Conservation (phyloP, 2,113 vertebrate genomes). For the Oreocharis arfaki region DNA sequence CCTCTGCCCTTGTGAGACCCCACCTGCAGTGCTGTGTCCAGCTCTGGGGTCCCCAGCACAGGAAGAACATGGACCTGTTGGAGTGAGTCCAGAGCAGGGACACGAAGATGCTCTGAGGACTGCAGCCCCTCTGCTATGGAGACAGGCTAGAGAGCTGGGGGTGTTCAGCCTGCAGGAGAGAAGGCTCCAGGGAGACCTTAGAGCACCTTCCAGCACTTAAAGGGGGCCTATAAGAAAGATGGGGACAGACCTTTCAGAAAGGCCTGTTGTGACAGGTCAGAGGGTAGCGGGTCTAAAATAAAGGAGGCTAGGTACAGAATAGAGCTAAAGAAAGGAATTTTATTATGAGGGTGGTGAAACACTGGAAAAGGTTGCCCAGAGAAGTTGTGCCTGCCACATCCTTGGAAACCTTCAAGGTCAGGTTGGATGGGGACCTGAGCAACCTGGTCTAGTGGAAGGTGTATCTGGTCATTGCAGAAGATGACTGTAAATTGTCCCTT, state of each 20-base stretch:
- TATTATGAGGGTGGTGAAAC: background rate
- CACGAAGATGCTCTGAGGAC: accelerated
- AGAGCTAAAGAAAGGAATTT: background rate
- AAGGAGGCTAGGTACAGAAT: background rate
- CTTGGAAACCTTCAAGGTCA: background rate
- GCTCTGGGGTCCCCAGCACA: background rate
- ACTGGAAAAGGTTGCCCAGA: background rate
- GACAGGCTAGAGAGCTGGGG: background rate
- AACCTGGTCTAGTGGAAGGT: background rate
- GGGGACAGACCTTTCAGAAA: background rate
- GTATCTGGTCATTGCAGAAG: background rate
- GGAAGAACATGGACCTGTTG: accelerated
- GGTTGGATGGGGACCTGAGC: background rate
- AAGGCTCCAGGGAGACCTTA: background rate
- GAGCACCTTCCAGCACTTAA: background rate
- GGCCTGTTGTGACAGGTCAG: accelerated
- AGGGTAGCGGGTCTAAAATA: background rate
- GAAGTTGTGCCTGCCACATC: background rate
- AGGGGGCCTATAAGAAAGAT: background rate
- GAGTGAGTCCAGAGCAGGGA: accelerated
- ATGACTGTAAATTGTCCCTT: background rate
- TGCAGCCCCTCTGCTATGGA: accelerated
- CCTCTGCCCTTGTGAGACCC: background rate
- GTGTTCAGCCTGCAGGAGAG: background rate
- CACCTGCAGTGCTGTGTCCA: accelerated